Evolutionary conservation across 2,113 vertebrate genomes (phyloP), one percentile per base, ranked within the genome.

Genomic region (Embiotoca jacksoni): DNA sequence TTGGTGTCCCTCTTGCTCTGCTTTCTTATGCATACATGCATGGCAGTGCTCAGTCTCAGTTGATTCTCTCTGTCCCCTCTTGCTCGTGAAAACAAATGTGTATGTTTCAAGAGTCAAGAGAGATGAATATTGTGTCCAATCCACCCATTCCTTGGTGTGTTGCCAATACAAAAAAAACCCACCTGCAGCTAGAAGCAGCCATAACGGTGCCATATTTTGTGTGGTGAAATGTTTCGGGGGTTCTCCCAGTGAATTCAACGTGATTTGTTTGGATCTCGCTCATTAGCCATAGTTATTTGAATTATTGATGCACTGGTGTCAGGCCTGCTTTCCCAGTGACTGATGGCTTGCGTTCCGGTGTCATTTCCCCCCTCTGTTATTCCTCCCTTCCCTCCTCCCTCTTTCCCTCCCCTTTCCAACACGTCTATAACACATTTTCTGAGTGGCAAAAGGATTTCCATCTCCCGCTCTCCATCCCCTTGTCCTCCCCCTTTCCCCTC

Each of bases 221-320:
- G 41, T 70, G 35, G 37, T 72, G 67, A 81, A 72, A 83, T 81
- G 70, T 83, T 85, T 82, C 81, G 78, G 14, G 23, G 68, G 59
- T 77, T 86, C 73, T 87, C 62, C 11, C 33, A 76, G 63, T 85
- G 81, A 89, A 87, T 85, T 88, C 85, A 72, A 68, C 47, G 71
- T 86, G 81, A 90, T 92, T 91, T 90, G 89, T 93, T 91, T 90
- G 80, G 86, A 89, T 90, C 82, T 80, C n/a, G 61, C 91, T 90
- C 88, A 91, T 93, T 92, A 91, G 83, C 81, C 53, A 31, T 85
- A 81, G 83, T 91, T 84, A 80, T 91, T 85, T 91, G 87, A 93
- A 93, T 92, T 91, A 93, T 92, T 90, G 87, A 92, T 91, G 88
- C 82, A 33, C 62, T 39, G 11, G 72, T 87, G 87, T 90, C 88